Evolutionary conservation across 1,140 invertebrate species (phyloP).

Genomic region (Phymastichus coffea): DNA sequence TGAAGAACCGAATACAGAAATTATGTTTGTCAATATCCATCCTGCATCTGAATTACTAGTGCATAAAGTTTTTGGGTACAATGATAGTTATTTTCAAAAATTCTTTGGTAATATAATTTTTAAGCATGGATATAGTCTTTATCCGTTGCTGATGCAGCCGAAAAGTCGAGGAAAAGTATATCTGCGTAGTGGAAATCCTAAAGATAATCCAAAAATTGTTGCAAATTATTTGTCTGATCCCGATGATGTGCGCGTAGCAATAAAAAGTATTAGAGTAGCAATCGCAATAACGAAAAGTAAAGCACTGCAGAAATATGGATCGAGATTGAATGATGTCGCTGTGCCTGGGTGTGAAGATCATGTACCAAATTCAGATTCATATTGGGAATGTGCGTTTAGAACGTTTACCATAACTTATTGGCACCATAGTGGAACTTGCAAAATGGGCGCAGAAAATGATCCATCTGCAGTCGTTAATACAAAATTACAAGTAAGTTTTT

Average conservation of each 20-base stretch:
- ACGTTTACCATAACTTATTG: conserved; percentile 63
- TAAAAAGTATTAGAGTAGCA: conserved; percentile 63
- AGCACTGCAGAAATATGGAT: conserved; percentile 61
- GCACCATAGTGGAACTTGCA: conserved; percentile 61
- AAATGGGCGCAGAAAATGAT: conserved; percentile 58
- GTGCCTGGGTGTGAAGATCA: conserved; percentile 61
- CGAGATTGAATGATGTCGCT: conserved; percentile 62
- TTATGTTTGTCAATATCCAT: not conserved
- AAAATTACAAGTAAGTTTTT: conserved; percentile 46
- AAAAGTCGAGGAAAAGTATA: conserved; percentile 72
- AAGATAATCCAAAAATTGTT: conserved; percentile 75
- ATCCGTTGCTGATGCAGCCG: conserved; percentile 71
- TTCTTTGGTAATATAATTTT: not conserved
- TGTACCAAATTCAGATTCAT: conserved; percentile 60
- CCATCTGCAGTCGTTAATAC: conserved; percentile 61
- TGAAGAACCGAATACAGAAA: not conserved
- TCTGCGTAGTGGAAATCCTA: conserved; percentile 67
- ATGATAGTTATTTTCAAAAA: not conserved
- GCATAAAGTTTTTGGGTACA: not conserved
- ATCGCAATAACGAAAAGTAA: conserved; percentile 62
- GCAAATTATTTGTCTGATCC: conserved; percentile 74
- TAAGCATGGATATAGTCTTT: conserved; percentile 29
- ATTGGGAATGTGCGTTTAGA: conserved; percentile 64
- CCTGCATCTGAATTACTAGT: not conserved
- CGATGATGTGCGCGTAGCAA: conserved; percentile 66